phyloP scores from a whole-genome alignment of 2,797 vertebrate genomes.

The Ambastaia sidthimunki region DNA sequence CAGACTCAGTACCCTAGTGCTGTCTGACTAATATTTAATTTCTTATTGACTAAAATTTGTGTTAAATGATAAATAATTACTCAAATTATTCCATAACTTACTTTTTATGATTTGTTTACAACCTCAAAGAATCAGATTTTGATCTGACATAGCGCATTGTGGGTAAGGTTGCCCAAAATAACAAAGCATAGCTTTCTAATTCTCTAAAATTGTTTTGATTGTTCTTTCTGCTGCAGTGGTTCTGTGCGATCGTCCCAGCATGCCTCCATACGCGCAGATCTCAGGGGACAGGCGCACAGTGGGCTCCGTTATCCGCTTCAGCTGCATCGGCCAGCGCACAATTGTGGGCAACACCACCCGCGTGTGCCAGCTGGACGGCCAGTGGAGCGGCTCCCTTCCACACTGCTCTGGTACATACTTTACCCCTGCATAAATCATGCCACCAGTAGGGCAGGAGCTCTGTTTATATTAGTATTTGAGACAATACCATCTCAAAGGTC shows the following conservation, averaged over 20 bases:
- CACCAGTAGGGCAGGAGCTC: not conserved
- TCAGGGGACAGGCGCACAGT: constrained; percentile 89
- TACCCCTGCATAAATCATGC: not conserved
- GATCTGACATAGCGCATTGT: constrained; percentile 1
- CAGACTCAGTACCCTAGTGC: not conserved
- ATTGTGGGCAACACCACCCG: constrained; percentile 93
- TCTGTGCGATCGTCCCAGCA: constrained; percentile 90
- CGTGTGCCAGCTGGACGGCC: constrained; percentile 93
- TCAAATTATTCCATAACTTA: not conserved
- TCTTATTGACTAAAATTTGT: not conserved
- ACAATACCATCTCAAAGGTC: not conserved
- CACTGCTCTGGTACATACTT: constrained; percentile 92
- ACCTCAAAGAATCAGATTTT: not conserved
- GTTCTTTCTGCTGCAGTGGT: constrained; percentile 81
- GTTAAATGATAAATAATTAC: too few species aligned
- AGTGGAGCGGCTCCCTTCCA: constrained; percentile 93
- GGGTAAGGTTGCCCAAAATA: not conserved
- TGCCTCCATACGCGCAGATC: constrained; percentile 90
- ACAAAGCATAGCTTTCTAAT: not conserved
- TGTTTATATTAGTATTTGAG: not conserved
- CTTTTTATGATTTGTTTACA: not conserved
- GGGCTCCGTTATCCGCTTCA: constrained; percentile 91
- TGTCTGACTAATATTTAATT: too few species aligned
- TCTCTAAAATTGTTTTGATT: not conserved
- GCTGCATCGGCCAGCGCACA: constrained; percentile 84